Evolutionary conservation across 2,888 invertebrate species (phyloP), one percentile per base, ranked within the genome.

Genomic region (Pantelozetes paolii): DNA sequence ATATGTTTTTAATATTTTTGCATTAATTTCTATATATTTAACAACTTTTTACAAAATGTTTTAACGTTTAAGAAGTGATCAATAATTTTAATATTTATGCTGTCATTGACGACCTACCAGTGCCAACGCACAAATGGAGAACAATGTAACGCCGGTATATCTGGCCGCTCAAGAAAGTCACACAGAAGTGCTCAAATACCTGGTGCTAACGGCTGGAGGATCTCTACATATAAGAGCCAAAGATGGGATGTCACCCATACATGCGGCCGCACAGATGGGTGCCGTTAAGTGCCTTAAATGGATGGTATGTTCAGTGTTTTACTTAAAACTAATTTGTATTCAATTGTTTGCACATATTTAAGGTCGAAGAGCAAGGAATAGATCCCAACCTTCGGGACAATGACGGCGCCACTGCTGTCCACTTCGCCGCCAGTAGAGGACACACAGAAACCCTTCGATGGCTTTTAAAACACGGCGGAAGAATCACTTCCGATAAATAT

Each of bases 121-220:
- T 84, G 91, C 92, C 78, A 92, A 93, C 84, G 89, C 90, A 79
- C 92, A 92, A 83, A 92, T 92, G 91, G 91, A 92, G 84, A 92
- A 92, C 83, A 92, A 92, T 83, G 92, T 92, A 79, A 92, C 92
- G 45, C 91, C 92, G 64, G 91, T 91, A 45, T 93, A 93, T 83
- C 84, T 93, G 80, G 92, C 93, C 15, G 91, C 92, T 62, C 92
- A 93, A 83, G 91, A 91, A 81, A 92, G 93, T 0, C 91, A 92
- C 82, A 84, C 92, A 79, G 91, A 92, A 67, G 91, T 92, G 64
- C 86, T 93, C 73, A 89, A 90, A 82, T 91, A 90, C 84, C 85
- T 93, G 80, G 91, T 92, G 75, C 85, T 89, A 79, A 90, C 91
- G 82, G 91, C 91, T 6, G 90, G 91, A 5, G 92, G 92, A 0